Evolutionary conservation across 2,888 invertebrate genomes (phyloP), one percentile per base, ranked within the genome.

Genomic region (Philopedon plagiatum): DNA sequence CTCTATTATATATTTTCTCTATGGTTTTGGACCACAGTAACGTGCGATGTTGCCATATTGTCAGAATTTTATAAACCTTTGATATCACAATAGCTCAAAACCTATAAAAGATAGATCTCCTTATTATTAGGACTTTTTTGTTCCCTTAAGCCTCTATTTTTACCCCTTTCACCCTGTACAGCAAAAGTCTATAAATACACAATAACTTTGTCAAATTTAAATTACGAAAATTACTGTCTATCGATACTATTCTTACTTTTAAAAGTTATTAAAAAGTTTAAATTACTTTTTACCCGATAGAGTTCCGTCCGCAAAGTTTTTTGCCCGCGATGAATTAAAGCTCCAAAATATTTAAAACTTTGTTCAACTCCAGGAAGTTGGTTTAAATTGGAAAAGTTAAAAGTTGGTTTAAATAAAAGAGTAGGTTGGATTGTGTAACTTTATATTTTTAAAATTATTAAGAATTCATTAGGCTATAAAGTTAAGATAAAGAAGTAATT

Each of bases 201-300:
- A n/a, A 37, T 37, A 37, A 39, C 1, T 39, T 39, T 15, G n/a
- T 15, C 4, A 5, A 39, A 39, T 39, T 39, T 15, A 15, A 39
- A 39, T 39, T 39, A 39, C 5, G n/a, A 39, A 39, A 39, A n/a
- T 44, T 21, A 26, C 29, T 15, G 26, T 51, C 13, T 51, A 51
- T 51, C 15, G 26, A 11, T 51, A 21, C n/a, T 29, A 21, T 29
- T 23, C 26, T 29, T 29, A 29, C 51, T 26, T 21, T 51, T 29
- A 29, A 51, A 51, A 51, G 51, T 51, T 51, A 29, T 51, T 51
- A 51, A 26, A 51, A 51, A 51, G 51, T 51, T 51, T 51, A 51
- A 51, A 29, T 51, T 51, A 29, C n/a, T 51, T 51, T 51, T 13
- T 29, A 15, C 51, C 29, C 26, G 46, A 23, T 46, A 15, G 46